Conservation (phyloP, 1,140 invertebrate genomes). For the Penaeus vannamei region DNA sequence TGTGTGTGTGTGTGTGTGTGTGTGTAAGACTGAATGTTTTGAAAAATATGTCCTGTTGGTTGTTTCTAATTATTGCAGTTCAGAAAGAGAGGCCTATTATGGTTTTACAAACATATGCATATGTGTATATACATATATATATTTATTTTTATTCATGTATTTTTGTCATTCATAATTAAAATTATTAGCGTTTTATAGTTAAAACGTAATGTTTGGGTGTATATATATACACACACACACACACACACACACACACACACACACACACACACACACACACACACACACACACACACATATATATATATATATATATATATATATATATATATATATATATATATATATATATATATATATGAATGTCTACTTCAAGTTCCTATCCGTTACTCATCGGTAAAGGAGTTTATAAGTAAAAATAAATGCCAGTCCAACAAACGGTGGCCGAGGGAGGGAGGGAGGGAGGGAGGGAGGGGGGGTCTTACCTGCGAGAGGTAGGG, state of each 20-base stretch:
- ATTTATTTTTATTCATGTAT: conserved; percentile 26
- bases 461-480: neutral
- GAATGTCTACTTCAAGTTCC: neutral
- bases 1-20: too few species aligned
- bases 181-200: too few species aligned
- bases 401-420: too few species aligned
- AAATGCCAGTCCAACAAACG: neutral
- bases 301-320: conserved; percentile 52
- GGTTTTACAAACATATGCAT: conserved; percentile 15
- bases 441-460: conserved; percentile 1
- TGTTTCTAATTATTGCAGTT: too few species aligned
- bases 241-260: conserved; percentile 28
- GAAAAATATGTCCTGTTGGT: too few species aligned
- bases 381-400: too few species aligned
- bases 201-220: too few species aligned
- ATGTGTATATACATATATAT: conserved; percentile 31
- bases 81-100: neutral
- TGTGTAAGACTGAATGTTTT: too few species aligned
- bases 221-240: conserved; percentile 46
- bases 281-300: conserved; percentile 35
- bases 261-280: conserved; percentile 38
- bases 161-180: too few species aligned
- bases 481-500: conserved; percentile 52
- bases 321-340: conserved; percentile 53
- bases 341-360: conserved; percentile 28